phyloP scores from a whole-genome alignment of 2,888 invertebrate genomes.

The Matsumyia berberina region DNA sequence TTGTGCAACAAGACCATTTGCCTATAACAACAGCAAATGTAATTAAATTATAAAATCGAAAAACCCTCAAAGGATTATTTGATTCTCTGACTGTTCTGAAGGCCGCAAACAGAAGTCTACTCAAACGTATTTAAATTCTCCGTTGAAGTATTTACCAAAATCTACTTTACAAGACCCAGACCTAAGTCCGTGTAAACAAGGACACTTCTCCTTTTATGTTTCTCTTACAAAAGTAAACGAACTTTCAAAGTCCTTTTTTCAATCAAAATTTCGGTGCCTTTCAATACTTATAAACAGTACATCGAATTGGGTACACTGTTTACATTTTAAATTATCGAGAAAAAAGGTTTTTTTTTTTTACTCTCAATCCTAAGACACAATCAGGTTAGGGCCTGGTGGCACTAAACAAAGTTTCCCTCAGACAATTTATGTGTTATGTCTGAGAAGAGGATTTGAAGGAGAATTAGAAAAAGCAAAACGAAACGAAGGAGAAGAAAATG shows the following conservation, averaged over 20 bases:
- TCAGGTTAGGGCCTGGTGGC: conserved; percentile 53
- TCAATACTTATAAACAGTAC: conserved; percentile 45
- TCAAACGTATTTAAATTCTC: not conserved
- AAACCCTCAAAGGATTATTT: no score
- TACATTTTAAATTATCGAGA: conserved; percentile 56
- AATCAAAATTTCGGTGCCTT: conserved; percentile 44
- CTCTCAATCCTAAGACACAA: conserved; percentile 32
- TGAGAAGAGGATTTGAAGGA: conserved; percentile 23
- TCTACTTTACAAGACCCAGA: not conserved
- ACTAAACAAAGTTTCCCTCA: conserved; percentile 40
- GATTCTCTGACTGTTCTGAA: not conserved
- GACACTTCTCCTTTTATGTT: not conserved
- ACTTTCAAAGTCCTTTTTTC: conserved; percentile 19
- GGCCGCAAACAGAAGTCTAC: not conserved
- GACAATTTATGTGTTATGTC: conserved; percentile 54
- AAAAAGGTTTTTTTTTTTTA: conserved; percentile 10
- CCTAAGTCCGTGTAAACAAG: conserved; percentile 10
- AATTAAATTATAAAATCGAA: no score
- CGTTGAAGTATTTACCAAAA: not conserved
- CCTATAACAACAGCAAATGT: no score
- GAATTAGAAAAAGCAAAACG: not conserved
- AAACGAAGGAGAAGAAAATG: conserved; percentile 1
- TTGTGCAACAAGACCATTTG: no score
- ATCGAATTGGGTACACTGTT: conserved; percentile 51
- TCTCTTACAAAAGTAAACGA: conserved; percentile 12